A percentile compares a stretch with the other conserved stretches of the same genome.
These are phyloP conservation scores for Myxocyprinus asiaticus DNA, from an alignment of 2,113 vertebrate species.

Conservation along the genomic window DNA sequence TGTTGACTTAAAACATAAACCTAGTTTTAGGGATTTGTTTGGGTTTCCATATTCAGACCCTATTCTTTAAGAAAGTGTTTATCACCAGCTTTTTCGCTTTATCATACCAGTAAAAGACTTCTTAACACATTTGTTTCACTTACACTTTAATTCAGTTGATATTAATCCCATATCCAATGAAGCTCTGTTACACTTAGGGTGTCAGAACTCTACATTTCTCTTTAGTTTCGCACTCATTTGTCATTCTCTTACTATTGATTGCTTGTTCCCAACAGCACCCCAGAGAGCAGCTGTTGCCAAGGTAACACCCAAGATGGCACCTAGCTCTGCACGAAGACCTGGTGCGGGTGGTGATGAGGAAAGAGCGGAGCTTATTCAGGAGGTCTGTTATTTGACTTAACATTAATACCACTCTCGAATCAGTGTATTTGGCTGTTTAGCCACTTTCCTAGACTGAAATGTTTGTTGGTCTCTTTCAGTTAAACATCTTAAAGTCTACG, in stretches of 20 bases:
- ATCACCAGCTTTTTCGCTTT: too few species aligned
- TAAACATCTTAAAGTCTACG: constrained; percentile 89
- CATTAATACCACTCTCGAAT: neutral
- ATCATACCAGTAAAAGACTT: too few species aligned
- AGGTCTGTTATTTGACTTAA: constrained; percentile 71
- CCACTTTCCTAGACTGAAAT: neutral
- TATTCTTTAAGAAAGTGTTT: too few species aligned
- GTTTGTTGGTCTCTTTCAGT: constrained; percentile 64
- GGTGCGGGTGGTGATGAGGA: constrained; percentile 81
- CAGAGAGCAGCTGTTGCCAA: constrained; percentile 88
- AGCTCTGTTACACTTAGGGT: too few species aligned
- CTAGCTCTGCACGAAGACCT: constrained; percentile 75
- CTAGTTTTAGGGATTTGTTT: too few species aligned
- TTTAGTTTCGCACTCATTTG: too few species aligned
- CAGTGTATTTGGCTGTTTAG: neutral
- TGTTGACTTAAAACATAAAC: too few species aligned
- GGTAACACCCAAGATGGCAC: constrained; percentile 81
- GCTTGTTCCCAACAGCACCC: constrained; percentile 72
- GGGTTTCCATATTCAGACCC: too few species aligned
- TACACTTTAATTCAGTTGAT: too few species aligned
- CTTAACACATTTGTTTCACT: too few species aligned
- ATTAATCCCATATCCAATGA: too few species aligned
- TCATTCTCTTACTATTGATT: constrained; percentile 12
- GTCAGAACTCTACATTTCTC: too few species aligned
- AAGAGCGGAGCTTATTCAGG: constrained; percentile 84